phyloP scores from a whole-genome alignment of 1,140 invertebrate species.

The Plutomurus gul region DNA sequence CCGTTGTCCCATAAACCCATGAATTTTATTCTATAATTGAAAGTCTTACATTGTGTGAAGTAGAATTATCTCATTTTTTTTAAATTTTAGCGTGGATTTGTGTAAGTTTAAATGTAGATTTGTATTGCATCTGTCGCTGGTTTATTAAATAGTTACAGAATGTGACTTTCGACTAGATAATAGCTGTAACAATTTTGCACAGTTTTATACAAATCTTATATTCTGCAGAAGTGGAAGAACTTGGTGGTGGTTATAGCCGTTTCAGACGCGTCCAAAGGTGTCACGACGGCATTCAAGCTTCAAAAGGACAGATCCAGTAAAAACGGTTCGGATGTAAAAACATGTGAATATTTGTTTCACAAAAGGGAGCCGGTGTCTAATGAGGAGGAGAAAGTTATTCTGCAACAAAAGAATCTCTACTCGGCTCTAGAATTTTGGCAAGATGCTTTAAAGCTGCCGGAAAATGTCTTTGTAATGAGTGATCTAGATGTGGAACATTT shows the following conservation, averaged over 20 bases:
- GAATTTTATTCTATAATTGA: too few species aligned
- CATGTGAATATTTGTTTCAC: conserved; percentile 21
- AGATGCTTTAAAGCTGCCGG: not conserved
- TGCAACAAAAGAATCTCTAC: conserved; percentile 2
- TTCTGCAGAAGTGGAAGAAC: not conserved
- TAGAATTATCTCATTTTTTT: too few species aligned
- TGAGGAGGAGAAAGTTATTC: not conserved
- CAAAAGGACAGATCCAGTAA: not conserved
- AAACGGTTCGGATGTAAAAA: not conserved
- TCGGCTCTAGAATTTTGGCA: conserved; percentile 5
- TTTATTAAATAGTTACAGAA: too few species aligned
- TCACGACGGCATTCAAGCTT: not conserved
- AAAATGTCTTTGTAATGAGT: not conserved
- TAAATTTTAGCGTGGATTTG: too few species aligned
- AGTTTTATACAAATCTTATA: too few species aligned
- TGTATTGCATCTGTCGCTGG: too few species aligned
- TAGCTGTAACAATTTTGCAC: too few species aligned
- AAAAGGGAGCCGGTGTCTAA: not conserved
- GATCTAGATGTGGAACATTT: not conserved
- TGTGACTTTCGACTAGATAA: too few species aligned
- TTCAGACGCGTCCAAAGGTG: not conserved
- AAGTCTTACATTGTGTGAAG: too few species aligned
- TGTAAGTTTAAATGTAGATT: too few species aligned
- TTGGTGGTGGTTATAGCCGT: not conserved
- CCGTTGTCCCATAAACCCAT: too few species aligned